Base-by-base conservation (phyloP, 2,888 invertebrate genomes). In the Ganaspis brasiliensis region DNA sequence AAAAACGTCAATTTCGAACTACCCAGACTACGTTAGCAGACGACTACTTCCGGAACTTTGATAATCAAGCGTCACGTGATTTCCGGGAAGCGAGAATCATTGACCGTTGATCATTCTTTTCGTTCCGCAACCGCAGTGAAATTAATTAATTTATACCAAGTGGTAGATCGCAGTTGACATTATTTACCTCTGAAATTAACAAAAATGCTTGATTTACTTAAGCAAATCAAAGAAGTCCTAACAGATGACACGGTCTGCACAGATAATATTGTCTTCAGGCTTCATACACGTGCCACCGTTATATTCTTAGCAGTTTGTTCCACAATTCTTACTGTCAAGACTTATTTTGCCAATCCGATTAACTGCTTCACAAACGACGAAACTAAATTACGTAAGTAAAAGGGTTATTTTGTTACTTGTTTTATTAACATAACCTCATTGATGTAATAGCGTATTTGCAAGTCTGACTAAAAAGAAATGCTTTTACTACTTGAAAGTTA, bases 321-420 rank as follows among this genome's bases (percentile, higher is more conserved):
- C 12, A 82, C 87, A 59, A 83, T 89, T 72, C 88, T 90, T 45
- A 88, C 87, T 16, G 84, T 87, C 2, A 88, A 88, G 82, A 89
- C 89, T 77, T 89, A 87, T 76, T 83, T 90, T 78, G 89, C 89
- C 56, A 89, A 89, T 35, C 89, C 90, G 70, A 90, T 90, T 72
- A 84, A 87, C 78, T 90, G 90, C 81, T 87, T 89, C 74, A 84
- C 86, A 49, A 86, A 87, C 75, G 78, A 72, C 40, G 45, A 21
- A 8, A 8, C 9, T 0, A 1, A 0, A 14, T 40, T 67, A 45
- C 24, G 67, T 67, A n/a, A 67, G 67, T 67, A 45, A 5, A 35
- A 21, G 9, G 12, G 0, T 8, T n/a, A 8, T 16, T 59, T 31
- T 31, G 0, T 59, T 59, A 1, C 1, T 45, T 26, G 9, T 16